Percentiles rank a stretch among this genome's conserved stretches.
Conservation (phyloP, 2,888 invertebrate species). For the Xanthorhoe designata region DNA sequence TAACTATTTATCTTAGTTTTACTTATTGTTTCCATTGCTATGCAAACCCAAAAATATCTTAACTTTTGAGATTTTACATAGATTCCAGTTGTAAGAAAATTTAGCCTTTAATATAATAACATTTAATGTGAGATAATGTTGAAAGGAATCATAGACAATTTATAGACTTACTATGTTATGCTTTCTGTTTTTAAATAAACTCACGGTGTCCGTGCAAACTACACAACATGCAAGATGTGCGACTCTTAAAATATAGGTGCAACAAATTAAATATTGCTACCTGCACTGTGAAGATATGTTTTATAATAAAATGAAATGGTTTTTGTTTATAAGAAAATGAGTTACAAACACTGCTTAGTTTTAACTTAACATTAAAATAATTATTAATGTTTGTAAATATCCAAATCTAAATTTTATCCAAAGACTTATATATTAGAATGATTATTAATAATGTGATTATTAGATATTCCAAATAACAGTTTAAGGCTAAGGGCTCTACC, state of each 20-base stretch:
- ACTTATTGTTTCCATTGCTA: slow-evolving; percentile 12
- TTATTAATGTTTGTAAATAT: slow-evolving; percentile 37
- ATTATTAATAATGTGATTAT: slow-evolving; percentile 26
- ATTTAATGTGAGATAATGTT: neutral
- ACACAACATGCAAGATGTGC: neutral
- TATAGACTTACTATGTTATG: neutral
- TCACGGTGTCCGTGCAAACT: neutral
- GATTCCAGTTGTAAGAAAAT: slow-evolving; percentile 32
- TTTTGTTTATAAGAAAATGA: neutral
- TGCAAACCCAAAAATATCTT: slow-evolving; percentile 1
- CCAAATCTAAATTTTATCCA: slow-evolving; percentile 41
- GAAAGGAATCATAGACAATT: neutral
- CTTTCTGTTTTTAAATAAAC: neutral
- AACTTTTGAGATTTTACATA: slow-evolving; percentile 17
- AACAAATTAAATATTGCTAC: neutral
- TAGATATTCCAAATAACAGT: slow-evolving; percentile 18
- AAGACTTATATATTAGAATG: slow-evolving; percentile 33
- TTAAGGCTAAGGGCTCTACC: neutral
- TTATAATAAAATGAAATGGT: neutral
- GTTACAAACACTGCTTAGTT: neutral
- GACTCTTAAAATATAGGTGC: neutral
- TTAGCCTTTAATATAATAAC: neutral
- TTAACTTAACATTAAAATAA: neutral
- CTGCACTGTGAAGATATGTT: neutral
- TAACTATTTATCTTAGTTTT: slow-evolving; percentile 9